Percentiles rank a stretch among this genome's conserved stretches.
These are phyloP conservation scores for Amphiprion clarkii DNA, from an alignment of 2,797 vertebrate genomes.

Conservation along the genomic window DNA sequence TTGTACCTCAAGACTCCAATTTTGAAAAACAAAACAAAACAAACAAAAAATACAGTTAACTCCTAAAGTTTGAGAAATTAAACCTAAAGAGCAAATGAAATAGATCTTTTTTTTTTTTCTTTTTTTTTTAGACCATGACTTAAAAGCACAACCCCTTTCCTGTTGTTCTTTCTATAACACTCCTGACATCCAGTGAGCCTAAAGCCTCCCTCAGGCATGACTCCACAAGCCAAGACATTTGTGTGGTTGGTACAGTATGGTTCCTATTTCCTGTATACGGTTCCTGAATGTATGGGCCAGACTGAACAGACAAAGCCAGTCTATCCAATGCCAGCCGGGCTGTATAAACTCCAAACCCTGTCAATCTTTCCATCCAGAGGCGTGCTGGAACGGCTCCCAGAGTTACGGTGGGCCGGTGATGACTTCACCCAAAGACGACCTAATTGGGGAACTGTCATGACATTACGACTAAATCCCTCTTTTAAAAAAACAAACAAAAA, in stretches of 20 bases:
- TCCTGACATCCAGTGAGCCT: slow-evolving; percentile 21
- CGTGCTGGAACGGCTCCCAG: slow-evolving; percentile 69
- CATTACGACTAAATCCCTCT: slow-evolving; percentile 56
- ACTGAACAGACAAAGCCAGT: slow-evolving; percentile 55
- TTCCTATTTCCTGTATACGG: slow-evolving; percentile 48
- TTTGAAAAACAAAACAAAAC: not conserved
- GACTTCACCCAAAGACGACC: slow-evolving; percentile 65
- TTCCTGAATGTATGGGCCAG: slow-evolving; percentile 45
- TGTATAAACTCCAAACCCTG: slow-evolving; percentile 56
- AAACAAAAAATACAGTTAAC: not conserved
- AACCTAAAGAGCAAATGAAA: slow-evolving; percentile 16
- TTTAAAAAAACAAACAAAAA: slow-evolving; percentile 32
- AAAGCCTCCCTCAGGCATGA: slow-evolving; percentile 25
- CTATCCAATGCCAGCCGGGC: slow-evolving; percentile 53
- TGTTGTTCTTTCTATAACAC: not conserved
- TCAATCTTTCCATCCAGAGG: slow-evolving; percentile 65
- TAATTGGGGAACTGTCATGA: slow-evolving; percentile 75
- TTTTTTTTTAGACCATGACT: not conserved
- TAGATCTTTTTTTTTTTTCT: too few species aligned
- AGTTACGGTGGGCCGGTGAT: slow-evolving; percentile 54
- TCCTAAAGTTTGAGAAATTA: slow-evolving; percentile 14
- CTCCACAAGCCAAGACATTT: slow-evolving; percentile 34
- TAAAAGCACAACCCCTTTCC: slow-evolving; percentile 6
- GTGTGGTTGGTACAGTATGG: slow-evolving; percentile 42
- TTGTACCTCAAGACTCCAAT: not conserved